Base-by-base conservation (phyloP, 2,113 vertebrate species). In the Pyrgilauda ruficollis region DNA sequence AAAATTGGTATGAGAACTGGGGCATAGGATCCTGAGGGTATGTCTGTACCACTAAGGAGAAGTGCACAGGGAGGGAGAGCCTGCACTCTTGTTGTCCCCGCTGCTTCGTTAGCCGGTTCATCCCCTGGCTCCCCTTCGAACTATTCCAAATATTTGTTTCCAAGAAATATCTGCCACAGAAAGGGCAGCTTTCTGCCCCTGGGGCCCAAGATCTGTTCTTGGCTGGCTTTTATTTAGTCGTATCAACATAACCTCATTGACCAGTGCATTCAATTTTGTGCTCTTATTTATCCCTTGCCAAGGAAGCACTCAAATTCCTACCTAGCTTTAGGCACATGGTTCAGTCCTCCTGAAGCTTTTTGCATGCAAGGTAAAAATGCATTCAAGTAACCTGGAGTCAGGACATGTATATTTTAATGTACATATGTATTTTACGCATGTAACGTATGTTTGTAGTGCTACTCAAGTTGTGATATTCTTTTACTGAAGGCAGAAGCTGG, bases 131-230 rank as follows among this genome's bases (percentile, higher is more conserved):
- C 44, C 31, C 30, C 66, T 89, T 89, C 0, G 0, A 94, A 94
- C 52, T 94, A 96, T 91, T 92, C 64, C 89, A 94, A 89, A 77
- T 95, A 92, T 95, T 92, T 92, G 35, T 90, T 94, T 95, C 80
- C 33, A 78, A 82, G 91, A 87, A 83, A 92, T 91, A 93, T 44
- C 66, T 92, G 52, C 27, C 12, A 52, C 69, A 93, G 68, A 84
- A 92, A 90, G 73, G 68, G 68, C 52, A 89, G 49, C 39, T 86
- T 26, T 61, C 61, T 55, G 47, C 47, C 72, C 43, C 26, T 68
- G 33, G 27, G 76, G 76, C 72, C 52, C 28, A 30, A 75, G 56
- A 75, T 44, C 1, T 0, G 47, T 64, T 78, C 86, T 89, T 87
- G 69, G 52, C 73, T 7, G 6, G 39, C 88, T 93, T 96, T 86